A percentile compares a stretch with the other conserved stretches of the same genome.
phyloP scores from a whole-genome alignment of 2,113 vertebrate genomes.

The Neolamprologus sp. region DNA sequence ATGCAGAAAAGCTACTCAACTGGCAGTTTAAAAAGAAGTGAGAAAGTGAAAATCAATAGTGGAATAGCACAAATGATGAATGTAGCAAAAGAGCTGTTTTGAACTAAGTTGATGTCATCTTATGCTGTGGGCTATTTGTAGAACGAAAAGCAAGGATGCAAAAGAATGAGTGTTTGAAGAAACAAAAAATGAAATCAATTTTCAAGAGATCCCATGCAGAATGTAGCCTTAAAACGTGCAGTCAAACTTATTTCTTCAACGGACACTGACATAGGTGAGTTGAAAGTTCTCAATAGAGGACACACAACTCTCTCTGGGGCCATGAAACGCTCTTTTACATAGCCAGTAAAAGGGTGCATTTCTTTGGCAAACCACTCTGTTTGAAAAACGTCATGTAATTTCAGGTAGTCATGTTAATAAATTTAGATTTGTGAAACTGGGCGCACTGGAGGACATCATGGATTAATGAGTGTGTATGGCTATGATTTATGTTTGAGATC shows the following conservation, averaged over 20 bases:
- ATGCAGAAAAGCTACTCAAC: slow-evolving; percentile 15
- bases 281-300: not conserved
- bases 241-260: not conserved
- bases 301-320: too few species aligned
- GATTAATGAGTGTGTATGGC: not conserved
- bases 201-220: not conserved
- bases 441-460: not conserved
- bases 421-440: not conserved
- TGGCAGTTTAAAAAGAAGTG: slow-evolving; percentile 8
- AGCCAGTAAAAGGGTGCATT: not conserved
- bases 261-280: not conserved
- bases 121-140: not conserved
- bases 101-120: not conserved
- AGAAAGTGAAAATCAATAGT: slow-evolving; percentile 45
- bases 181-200: not conserved
- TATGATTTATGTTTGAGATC: not conserved
- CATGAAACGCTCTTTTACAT: not conserved
- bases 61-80: not conserved
- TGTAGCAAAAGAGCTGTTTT: not conserved
- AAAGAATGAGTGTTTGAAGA: not conserved
- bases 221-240: not conserved
- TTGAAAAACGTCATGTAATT: not conserved
- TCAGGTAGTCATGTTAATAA: not conserved
- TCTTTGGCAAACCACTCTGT: not conserved
- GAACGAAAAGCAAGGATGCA: not conserved